Conservation (phyloP, 2,797 vertebrate species). For the Urocyon cinereoargenteus region DNA sequence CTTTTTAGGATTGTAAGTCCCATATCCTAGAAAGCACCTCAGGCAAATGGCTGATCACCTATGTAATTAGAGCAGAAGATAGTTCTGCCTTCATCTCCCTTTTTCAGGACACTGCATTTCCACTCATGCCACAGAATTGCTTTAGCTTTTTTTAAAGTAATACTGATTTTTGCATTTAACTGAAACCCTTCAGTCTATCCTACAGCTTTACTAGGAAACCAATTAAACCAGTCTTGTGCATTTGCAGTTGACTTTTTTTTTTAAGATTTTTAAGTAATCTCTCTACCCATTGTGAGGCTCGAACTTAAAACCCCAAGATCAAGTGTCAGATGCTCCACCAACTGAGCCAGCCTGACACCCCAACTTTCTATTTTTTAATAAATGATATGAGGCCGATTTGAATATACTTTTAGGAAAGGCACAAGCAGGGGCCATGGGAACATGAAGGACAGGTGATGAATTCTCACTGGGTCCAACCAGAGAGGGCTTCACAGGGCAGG, state of each 20-base stretch:
- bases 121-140: not conserved
- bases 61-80: not conserved
- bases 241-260: not conserved
- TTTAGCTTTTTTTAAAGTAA: not conserved
- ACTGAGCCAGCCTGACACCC: too few relatives aligned
- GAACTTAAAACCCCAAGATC: not conserved
- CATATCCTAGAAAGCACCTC: not conserved
- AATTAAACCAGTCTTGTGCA: not conserved
- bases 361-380: not conserved
- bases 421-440: not conserved
- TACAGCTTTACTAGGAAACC: not conserved
- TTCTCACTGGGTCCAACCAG: not conserved
- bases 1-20: not conserved
- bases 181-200: not conserved
- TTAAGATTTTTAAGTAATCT: not conserved
- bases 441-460: not conserved
- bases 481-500: not conserved
- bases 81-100: not conserved
- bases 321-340: not conserved
- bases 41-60: not conserved
- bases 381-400: not conserved
- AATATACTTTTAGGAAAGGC: not conserved
- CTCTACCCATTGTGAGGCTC: not conserved
- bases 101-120: not conserved
- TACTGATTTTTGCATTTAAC: not conserved